Evolutionary conservation across 30 jellyfish, hydroid and myxozoan species (phyloP).

Genomic region (Nemopilema nomurai): DNA sequence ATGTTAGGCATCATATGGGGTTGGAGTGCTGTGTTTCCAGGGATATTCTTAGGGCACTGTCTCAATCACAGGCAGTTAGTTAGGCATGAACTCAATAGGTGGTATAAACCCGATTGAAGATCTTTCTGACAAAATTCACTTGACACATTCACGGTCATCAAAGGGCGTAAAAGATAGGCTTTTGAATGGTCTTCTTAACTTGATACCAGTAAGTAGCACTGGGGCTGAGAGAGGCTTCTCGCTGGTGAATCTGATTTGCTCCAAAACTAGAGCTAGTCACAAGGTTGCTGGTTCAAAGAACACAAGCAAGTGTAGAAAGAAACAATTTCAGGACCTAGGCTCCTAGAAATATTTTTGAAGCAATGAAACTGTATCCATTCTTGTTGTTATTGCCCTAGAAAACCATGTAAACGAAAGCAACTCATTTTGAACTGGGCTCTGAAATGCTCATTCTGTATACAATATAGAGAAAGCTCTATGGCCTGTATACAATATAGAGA

Average conservation of each 20-base stretch:
- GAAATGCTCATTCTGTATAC: not conserved
- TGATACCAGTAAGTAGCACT: too few species aligned
- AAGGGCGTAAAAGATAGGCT: too few species aligned
- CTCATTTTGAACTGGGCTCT: too few species aligned
- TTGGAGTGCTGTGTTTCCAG: slow-evolving; percentile 25
- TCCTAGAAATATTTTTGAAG: too few species aligned
- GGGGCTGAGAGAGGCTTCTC: too few species aligned
- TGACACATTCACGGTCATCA: too few species aligned
- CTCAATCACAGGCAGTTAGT: slow-evolving; percentile 11
- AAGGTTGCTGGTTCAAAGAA: too few species aligned
- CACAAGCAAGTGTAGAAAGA: too few species aligned
- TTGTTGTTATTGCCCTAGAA: not conserved
- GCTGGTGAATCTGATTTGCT: too few species aligned
- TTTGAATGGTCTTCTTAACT: too few species aligned
- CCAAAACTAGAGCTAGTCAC: too few species aligned
- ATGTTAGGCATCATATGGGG: slow-evolving; percentile 13
- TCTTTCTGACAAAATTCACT: not conserved
- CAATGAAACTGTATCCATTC: not conserved
- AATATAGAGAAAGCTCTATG: not conserved
- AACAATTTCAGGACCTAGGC: not conserved
- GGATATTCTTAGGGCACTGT: slow-evolving; percentile 24
- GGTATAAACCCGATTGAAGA: not conserved
- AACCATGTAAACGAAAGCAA: not conserved
- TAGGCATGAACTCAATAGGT: not conserved
- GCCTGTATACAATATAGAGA: not conserved